Evolutionary conservation across 23 tunicate genomes (phyloP).

Genomic region (Corella eumyota): DNA sequence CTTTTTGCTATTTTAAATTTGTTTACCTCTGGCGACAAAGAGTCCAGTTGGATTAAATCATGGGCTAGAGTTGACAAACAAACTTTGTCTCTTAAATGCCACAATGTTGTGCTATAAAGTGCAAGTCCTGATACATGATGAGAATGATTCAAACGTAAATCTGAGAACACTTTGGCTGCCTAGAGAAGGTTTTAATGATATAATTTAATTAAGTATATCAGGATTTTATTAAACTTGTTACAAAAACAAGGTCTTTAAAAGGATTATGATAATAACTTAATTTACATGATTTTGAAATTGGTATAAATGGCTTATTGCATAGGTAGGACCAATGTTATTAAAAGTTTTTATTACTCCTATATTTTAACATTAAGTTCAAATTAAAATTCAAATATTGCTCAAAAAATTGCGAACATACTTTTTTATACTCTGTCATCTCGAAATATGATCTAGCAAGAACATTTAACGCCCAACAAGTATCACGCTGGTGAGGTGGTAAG

Average conservation of each 20-base stretch:
- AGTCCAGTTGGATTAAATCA: conserved; percentile 43
- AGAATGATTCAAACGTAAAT: conserved; percentile 38
- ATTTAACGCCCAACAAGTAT: conserved; percentile 69
- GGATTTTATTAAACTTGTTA: too few species aligned
- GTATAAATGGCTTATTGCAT: too few species aligned
- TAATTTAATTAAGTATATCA: too few species aligned
- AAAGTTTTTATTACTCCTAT: too few species aligned
- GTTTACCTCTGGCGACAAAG: conserved; percentile 71
- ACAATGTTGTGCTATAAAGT: conserved; percentile 84
- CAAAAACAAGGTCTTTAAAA: too few species aligned
- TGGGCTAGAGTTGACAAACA: conserved; percentile 72
- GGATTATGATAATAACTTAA: too few species aligned
- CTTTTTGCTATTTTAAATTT: too few species aligned
- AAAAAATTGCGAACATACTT: too few species aligned
- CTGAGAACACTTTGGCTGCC: conserved; percentile 68
- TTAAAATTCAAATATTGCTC: too few species aligned
- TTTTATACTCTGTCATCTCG: conserved; percentile 70
- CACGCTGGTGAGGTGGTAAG: conserved; percentile 60
- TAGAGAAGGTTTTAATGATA: conserved; percentile 15
- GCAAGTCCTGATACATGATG: conserved; percentile 68
- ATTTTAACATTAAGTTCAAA: too few species aligned
- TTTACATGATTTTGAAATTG: too few species aligned
- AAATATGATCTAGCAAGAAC: conserved; percentile 64
- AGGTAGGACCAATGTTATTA: too few species aligned
- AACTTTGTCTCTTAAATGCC: conserved; percentile 67